These are phyloP conservation scores for Oenanthe oenanthe DNA, from an alignment of 2,113 vertebrate species.

Conservation along the genomic window DNA sequence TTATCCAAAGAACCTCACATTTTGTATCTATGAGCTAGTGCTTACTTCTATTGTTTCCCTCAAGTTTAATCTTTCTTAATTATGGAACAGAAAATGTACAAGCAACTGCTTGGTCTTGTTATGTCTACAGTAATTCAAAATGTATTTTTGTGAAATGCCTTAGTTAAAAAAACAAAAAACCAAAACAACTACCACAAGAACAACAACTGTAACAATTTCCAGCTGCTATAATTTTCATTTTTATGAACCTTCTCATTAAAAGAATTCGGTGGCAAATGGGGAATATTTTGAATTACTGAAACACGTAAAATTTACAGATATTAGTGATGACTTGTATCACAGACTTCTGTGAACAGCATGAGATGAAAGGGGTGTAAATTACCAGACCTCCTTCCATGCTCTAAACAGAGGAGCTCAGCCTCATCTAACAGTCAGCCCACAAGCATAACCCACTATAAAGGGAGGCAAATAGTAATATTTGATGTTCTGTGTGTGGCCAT, in stretches of 20 bases:
- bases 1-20: background rate
- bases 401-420: conserved; percentile 2
- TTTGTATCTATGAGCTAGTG: background rate
- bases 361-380: background rate
- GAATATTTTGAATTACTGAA: conserved; percentile 35
- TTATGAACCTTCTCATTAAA: conserved; percentile 46
- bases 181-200: background rate
- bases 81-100: background rate
- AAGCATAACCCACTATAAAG: background rate
- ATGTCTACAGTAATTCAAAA: conserved; percentile 11
- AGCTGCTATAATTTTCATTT: conserved; percentile 51
- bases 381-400: background rate
- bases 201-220: background rate
- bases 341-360: background rate
- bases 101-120: conserved; percentile 28
- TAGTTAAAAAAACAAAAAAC: background rate
- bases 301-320: conserved; percentile 36
- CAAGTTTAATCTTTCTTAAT: conserved; percentile 25
- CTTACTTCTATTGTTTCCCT: conserved; percentile 12
- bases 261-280: conserved; percentile 24
- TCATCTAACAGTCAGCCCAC: background rate
- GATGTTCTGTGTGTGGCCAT: background rate
- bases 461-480: background rate
- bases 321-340: background rate
- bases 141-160: conserved; percentile 49